Base-by-base conservation (phyloP, 2,888 invertebrate genomes). In the Ochropleura plecta region DNA sequence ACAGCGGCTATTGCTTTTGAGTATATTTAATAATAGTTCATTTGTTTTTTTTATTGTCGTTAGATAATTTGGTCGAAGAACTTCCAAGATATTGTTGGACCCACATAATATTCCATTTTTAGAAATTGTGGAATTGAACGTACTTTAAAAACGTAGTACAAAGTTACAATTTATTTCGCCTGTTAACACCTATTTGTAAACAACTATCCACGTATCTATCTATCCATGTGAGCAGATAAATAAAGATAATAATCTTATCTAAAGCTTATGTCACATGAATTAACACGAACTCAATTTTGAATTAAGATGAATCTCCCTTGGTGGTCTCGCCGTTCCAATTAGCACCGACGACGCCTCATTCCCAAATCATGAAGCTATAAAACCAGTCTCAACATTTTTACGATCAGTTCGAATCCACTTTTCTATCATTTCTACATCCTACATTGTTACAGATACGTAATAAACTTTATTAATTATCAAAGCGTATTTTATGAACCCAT, bases 311-410 rank as follows among this genome's bases (percentile, higher is more conserved):
- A 76, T 82, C 95, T 81, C 88, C 95, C 90, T 90, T 88, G 96
- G 96, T 96, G 96, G 96, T 95, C 96, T 76, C 89, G 79, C 87
- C 86, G 82, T 82, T 86, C 91, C 93, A 94, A 95, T 95, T 95
- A 95, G 91, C 92, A 93, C 93, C 88, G 79, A 88, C 88, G 81
- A 88, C 89, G 90, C 87, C 88, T 91, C 85, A 88, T 89, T 90
- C 87, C 90, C 84, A 82, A 89, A 90, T 89, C 84, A 87, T 88
- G 87, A 87, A 85, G 85, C 86, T 74, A 92, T 93, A 92, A 94
- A 94, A 92, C 89, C 81, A 81, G 83, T 89, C 85, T 81, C 75
- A 87, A 86, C 81, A 70, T 78, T 92, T 94, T 93, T 93, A 94
- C 90, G 91, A 91, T 84, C 83, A 75, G 79, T 88, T 87, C 78